phyloP scores from a whole-genome alignment of 1,140 invertebrate genomes.

The Bombus superbus region DNA sequence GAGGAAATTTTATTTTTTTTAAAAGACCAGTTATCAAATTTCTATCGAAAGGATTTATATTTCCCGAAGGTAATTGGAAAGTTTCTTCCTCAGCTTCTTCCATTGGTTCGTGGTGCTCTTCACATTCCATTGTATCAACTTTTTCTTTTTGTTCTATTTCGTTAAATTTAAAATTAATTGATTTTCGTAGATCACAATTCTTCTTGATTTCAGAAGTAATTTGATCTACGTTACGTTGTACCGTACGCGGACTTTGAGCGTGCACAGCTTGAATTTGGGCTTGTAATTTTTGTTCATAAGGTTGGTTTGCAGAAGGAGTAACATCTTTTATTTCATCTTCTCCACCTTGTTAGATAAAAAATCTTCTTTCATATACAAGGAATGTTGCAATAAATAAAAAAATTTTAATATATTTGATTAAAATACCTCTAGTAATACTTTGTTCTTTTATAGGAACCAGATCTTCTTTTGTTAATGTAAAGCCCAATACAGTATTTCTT shows the following conservation, averaged over 20 bases:
- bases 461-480: slow-evolving; percentile 74
- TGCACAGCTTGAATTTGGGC: slow-evolving; percentile 80
- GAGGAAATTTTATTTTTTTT: slow-evolving; percentile 82
- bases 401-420: neutral
- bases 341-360: slow-evolving; percentile 27
- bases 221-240: slow-evolving; percentile 81
- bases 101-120: slow-evolving; percentile 78
- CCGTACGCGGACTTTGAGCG: slow-evolving; percentile 80
- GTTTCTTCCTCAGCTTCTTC: slow-evolving; percentile 74
- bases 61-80: slow-evolving; percentile 74
- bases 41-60: slow-evolving; percentile 83
- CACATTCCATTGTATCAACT: slow-evolving; percentile 75
- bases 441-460: slow-evolving; percentile 73
- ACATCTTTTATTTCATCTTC: slow-evolving; percentile 54
- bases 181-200: slow-evolving; percentile 79
- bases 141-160: slow-evolving; percentile 59
- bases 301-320: slow-evolving; percentile 58
- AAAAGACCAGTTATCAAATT: slow-evolving; percentile 81
- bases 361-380: neutral
- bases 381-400: neutral
- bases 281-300: slow-evolving; percentile 78
- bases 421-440: slow-evolving; percentile 50
- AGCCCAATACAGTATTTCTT: slow-evolving; percentile 71
- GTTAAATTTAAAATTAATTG: slow-evolving; percentile 74
- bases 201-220: slow-evolving; percentile 81